Evolutionary conservation across 2,797 vertebrate species (phyloP).

Genomic region (Spheniscus humboldti): DNA sequence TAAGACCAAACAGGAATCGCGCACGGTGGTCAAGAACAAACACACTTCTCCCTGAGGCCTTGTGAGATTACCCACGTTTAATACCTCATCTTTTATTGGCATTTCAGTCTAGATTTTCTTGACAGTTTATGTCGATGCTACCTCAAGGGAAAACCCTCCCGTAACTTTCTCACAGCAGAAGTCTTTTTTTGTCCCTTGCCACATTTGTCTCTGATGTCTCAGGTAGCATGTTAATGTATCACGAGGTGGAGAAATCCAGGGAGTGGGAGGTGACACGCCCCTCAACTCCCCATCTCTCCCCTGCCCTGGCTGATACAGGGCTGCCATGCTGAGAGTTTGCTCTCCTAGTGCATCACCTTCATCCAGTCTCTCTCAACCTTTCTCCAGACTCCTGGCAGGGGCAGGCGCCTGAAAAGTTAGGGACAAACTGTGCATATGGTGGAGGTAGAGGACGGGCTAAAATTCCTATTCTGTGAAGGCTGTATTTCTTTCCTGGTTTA

Average conservation of each 20-base stretch:
- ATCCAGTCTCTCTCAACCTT: neutral
- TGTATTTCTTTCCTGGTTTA: neutral
- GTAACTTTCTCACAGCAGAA: neutral
- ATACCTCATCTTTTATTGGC: neutral
- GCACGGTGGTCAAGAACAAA: neutral
- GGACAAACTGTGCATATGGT: neutral
- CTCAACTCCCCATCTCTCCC: neutral
- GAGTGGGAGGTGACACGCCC: neutral
- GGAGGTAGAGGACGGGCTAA: neutral
- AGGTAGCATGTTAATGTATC: too few relatives aligned
- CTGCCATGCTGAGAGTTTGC: neutral
- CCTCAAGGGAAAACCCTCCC: neutral
- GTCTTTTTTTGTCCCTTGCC: neutral
- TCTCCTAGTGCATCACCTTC: neutral
- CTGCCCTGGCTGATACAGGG: rapidly evolving
- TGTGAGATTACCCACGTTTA: neutral
- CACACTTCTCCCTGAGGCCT: neutral
- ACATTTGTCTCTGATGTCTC: neutral
- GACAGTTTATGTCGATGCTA: neutral
- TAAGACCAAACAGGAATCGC: neutral
- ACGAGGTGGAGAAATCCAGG: neutral
- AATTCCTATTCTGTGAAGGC: neutral
- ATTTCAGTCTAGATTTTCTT: neutral
- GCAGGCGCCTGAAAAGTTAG: neutral
- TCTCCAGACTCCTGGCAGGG: neutral